These are phyloP conservation scores for Zaprionus gabonicus DNA, from an alignment of 1,140 invertebrate species.

Conservation along the genomic window DNA sequence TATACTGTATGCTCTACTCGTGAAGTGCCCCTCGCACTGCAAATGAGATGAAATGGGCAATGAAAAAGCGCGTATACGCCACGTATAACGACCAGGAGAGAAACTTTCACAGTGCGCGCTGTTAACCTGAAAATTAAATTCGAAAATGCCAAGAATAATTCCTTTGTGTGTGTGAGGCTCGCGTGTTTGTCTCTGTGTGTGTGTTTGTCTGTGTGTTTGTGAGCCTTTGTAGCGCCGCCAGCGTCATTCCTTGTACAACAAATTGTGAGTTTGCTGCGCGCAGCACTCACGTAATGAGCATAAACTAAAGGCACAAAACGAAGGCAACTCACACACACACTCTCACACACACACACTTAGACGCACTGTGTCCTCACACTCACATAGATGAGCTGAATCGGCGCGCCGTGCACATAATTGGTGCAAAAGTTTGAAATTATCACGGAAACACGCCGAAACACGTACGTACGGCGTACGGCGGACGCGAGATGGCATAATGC, in stretches of 20 bases:
- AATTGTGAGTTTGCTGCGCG: conserved; percentile 75
- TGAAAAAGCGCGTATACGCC: conserved; percentile 66
- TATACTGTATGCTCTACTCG: not conserved
- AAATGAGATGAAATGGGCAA: conserved; percentile 49
- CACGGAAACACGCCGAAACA: conserved; percentile 80
- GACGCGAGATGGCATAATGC: conserved; percentile 76
- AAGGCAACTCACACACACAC: conserved; percentile 39
- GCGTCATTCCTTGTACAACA: conserved; percentile 78
- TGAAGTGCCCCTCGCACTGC: conserved; percentile 5
- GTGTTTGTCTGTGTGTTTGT: conserved; percentile 25
- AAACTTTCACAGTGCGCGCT: conserved; percentile 42
- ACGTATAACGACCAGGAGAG: conserved; percentile 24
- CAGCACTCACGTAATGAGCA: conserved; percentile 81
- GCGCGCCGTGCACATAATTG: conserved; percentile 79
- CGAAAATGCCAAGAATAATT: conserved; percentile 64
- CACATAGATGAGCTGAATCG: conserved; percentile 56
- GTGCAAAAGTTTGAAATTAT: conserved; percentile 82
- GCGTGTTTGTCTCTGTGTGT: conserved; percentile 24
- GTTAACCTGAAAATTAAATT: conserved; percentile 77
- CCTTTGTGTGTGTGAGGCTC: conserved; percentile 31
- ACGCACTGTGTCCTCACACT: conserved; percentile 10
- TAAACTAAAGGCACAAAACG: conserved; percentile 77
- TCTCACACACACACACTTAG: conserved; percentile 12
- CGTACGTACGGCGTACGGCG: conserved; percentile 69
- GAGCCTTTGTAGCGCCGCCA: conserved; percentile 56